Evolutionary conservation across 2,113 vertebrate genomes (phyloP).

Genomic region (Stercorarius parasiticus): DNA sequence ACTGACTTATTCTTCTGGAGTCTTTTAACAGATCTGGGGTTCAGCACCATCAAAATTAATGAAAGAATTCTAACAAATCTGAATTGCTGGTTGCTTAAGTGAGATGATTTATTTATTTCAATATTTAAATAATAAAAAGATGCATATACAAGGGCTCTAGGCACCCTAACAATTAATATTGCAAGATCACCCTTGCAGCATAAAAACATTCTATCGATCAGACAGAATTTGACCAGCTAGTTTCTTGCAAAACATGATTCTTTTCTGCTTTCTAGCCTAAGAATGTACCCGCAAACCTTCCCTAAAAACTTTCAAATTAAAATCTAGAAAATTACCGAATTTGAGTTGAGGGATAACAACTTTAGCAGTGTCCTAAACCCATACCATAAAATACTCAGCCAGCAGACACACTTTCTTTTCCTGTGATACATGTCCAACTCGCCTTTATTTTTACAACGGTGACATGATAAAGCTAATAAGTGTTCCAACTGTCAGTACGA

Average conservation of each 20-base stretch:
- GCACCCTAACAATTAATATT: conserved; percentile 54
- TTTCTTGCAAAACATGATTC: neutral
- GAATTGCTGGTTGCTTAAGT: conserved; percentile 39
- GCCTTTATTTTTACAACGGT: neutral
- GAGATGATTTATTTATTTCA: conserved; percentile 65
- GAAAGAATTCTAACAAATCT: conserved; percentile 29
- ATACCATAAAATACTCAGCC: neutral
- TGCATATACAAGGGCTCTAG: conserved; percentile 52
- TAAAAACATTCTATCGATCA: neutral
- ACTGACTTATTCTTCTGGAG: conserved; percentile 3
- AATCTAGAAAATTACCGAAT: neutral
- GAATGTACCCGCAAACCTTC: neutral
- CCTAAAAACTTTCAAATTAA: neutral
- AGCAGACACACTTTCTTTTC: neutral
- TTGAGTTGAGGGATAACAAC: neutral
- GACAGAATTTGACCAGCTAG: neutral
- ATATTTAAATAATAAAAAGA: conserved; percentile 65
- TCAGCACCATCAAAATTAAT: conserved; percentile 51
- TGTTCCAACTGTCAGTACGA: neutral
- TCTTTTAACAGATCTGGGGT: conserved; percentile 28
- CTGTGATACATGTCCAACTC: neutral
- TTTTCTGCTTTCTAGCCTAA: neutral
- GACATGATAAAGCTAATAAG: neutral
- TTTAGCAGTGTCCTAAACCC: neutral
- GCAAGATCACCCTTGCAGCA: neutral